These are phyloP conservation scores for Dioctria linearis DNA, from an alignment of 2,888 invertebrate genomes.

Conservation along the genomic window DNA sequence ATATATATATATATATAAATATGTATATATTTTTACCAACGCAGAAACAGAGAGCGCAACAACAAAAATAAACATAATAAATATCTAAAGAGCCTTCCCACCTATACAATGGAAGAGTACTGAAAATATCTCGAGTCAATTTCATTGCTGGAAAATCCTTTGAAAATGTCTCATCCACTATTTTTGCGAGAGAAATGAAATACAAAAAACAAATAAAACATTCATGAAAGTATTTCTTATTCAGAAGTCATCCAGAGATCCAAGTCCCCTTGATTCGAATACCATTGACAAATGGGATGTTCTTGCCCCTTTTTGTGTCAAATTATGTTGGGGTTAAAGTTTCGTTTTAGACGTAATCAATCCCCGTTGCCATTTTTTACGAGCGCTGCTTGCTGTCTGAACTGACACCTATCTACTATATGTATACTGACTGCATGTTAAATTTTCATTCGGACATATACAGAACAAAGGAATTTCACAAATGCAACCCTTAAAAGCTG, in stretches of 20 bases:
- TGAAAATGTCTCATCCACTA: constrained; percentile 19
- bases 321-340: constrained; percentile 53
- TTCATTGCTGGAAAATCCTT: constrained; percentile 38
- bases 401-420: not conserved
- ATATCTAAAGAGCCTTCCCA: not conserved
- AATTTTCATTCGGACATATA: constrained; percentile 34
- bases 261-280: constrained; percentile 42
- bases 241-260: constrained; percentile 29
- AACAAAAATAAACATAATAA: not conserved
- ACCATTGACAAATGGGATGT: constrained; percentile 51
- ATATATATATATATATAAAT: too few species aligned
- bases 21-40: too few species aligned
- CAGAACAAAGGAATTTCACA: constrained; percentile 44
- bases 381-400: constrained; percentile 8
- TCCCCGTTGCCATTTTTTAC: constrained; percentile 46
- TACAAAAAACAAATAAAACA: constrained; percentile 49
- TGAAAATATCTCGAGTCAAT: constrained; percentile 41
- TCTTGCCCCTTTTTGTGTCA: constrained; percentile 50
- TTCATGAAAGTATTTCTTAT: constrained; percentile 52
- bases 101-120: not conserved
- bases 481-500: constrained; percentile 34
- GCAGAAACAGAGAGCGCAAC: too few species aligned
- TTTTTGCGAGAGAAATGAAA: constrained; percentile 14
- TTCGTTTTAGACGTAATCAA: constrained; percentile 49
- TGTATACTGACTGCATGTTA: constrained; percentile 14